Conservation (phyloP, 1,140 invertebrate species). For the Sesamia nonagrioides region DNA sequence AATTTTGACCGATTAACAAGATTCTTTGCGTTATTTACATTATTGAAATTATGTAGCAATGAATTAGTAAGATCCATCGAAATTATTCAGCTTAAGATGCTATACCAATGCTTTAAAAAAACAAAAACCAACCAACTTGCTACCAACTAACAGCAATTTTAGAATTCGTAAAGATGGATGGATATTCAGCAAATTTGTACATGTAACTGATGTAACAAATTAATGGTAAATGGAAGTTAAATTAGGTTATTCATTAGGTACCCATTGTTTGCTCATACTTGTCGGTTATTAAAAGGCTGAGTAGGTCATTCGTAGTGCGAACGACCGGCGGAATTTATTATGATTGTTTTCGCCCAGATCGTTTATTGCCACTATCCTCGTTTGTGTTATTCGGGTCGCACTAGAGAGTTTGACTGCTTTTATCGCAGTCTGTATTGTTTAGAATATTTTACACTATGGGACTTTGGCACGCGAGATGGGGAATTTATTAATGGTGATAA, state of each 20-base stretch:
- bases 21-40: too few species aligned
- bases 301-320: constrained; percentile 31
- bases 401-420: constrained; percentile 1
- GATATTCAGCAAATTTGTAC: background rate
- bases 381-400: constrained; percentile 25
- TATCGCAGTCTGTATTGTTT: constrained; percentile 18
- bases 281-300: constrained; percentile 25
- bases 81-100: too few species aligned
- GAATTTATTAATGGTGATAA: background rate
- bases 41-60: too few species aligned
- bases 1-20: too few species aligned
- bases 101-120: too few species aligned
- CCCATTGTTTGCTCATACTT: constrained; percentile 26
- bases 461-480: background rate
- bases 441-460: background rate
- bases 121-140: too few species aligned
- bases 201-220: background rate
- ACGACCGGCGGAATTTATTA: constrained; percentile 40
- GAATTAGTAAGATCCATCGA: too few species aligned
- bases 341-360: constrained; percentile 40
- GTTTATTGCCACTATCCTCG: constrained; percentile 20
- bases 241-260: constrained; percentile 18
- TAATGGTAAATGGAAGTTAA: background rate
- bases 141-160: background rate
- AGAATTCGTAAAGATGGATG: background rate